Base-by-base conservation (phyloP, 2,113 vertebrate genomes). In the Corvus moneduloides region DNA sequence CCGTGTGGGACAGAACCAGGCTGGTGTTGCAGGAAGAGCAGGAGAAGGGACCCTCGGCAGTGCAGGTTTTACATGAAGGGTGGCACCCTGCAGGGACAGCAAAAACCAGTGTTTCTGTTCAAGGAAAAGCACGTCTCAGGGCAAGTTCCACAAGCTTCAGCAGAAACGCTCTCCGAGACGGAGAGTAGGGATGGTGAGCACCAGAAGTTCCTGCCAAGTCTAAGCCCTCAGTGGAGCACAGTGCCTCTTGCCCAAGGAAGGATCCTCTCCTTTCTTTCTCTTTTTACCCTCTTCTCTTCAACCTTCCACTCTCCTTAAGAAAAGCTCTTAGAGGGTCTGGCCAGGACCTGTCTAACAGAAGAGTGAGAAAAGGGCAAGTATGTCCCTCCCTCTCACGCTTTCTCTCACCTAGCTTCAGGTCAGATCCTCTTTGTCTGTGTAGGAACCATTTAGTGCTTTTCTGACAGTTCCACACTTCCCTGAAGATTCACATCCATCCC, bases 1-100 rank as follows among this genome's bases (percentile, higher is more conserved):
- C 98, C 6, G 91, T 97, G 72, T 98, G 98, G 68, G 98, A 94
- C 90, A 99, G 98, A 27, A 99, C 97, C 3, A 94, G 88, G 92
- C 84, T 81, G 55, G 81, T 1, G 2, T 89, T 74, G 86, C 99
- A 99, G 41, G 99, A 98, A 6, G 98, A 98, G 37, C 99, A 99
- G 71, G 98, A 96, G 10, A 89, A 97, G 30, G 98, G 98, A 11
- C 98, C 98, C 56, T 66, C 68, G 1, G 97, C 97, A 2, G 77
- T 97, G 97, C 99, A 99, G 71, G 97, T 96, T 43, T 96, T 98
- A 91, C 99, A 99, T 1, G 99, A 99, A 17, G 96, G 71, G 93
- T 99, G 99, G 91, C 99, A 99, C 81, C 82, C 99, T 99, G 96
- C 64, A 95, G 82, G 32, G 54, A 89, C 62, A 94, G 59, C 55